These are phyloP conservation scores for Eurytoma californica DNA, from an alignment of 2,888 invertebrate genomes.

Conservation along the genomic window DNA sequence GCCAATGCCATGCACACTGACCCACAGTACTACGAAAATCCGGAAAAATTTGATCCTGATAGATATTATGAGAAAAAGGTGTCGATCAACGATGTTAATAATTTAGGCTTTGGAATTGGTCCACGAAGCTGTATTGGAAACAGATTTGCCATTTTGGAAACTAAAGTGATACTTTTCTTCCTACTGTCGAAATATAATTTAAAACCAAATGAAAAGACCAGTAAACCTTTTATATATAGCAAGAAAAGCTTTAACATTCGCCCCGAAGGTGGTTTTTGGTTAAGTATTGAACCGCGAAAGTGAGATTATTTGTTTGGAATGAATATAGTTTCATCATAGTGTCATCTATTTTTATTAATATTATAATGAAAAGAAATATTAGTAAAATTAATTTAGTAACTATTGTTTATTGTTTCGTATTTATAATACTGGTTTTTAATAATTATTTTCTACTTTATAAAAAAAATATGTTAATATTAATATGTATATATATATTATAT, in stretches of 20 bases:
- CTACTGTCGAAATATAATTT: slow-evolving; percentile 60
- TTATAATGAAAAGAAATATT: too few species aligned
- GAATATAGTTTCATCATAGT: too few species aligned
- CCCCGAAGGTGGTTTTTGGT: slow-evolving; percentile 60
- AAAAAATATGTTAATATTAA: too few species aligned
- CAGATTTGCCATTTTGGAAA: slow-evolving; percentile 62
- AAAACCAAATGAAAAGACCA: slow-evolving; percentile 57
- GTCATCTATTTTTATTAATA: too few species aligned
- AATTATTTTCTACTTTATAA: too few species aligned
- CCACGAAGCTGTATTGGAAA: slow-evolving; percentile 71
- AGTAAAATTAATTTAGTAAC: too few species aligned
- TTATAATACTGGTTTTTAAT: too few species aligned
- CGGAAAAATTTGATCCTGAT: slow-evolving; percentile 73
- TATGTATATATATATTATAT: too few species aligned
- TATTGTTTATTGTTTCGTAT: too few species aligned
- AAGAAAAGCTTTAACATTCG: slow-evolving; percentile 71
- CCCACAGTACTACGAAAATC: slow-evolving; percentile 69
- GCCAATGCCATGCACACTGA: slow-evolving; percentile 70
- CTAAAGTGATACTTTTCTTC: slow-evolving; percentile 60
- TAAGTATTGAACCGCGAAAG: slow-evolving; percentile 29
- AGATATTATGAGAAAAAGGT: slow-evolving; percentile 60
- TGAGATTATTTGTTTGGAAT: not conserved
- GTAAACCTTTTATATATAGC: slow-evolving; percentile 55
- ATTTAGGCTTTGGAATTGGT: slow-evolving; percentile 68
- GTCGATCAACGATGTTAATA: slow-evolving; percentile 17